A percentile compares a stretch with the other conserved stretches of the same genome.
Evolutionary conservation across 2,113 vertebrate species (phyloP).

Genomic region (Platycercus adscitus): DNA sequence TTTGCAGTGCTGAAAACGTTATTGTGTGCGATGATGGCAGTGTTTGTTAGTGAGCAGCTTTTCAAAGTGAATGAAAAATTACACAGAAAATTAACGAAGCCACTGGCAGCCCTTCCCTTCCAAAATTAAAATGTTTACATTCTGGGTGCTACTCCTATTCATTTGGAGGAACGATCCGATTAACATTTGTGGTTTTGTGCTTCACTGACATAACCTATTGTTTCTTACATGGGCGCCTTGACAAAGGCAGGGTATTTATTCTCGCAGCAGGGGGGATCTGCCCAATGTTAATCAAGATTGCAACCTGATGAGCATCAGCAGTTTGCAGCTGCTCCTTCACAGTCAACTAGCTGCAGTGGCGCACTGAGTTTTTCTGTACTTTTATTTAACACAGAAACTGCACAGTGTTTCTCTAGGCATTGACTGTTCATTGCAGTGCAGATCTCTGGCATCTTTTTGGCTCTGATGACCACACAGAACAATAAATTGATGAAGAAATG

Average conservation of each 20-base stretch:
- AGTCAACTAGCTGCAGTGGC: conserved; percentile 20
- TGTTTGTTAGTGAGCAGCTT: not conserved
- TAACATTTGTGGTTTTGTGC: conserved; percentile 28
- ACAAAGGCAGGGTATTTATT: conserved; percentile 54
- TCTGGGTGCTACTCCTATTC: conserved; percentile 14
- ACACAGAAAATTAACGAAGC: not conserved
- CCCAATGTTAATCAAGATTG: not conserved
- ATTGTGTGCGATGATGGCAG: not conserved
- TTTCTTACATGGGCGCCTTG: not conserved
- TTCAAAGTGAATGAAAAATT: not conserved
- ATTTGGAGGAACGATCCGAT: not conserved
- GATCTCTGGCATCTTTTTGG: not conserved
- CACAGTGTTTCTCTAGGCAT: not conserved
- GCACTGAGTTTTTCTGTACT: not conserved
- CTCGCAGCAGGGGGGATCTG: not conserved
- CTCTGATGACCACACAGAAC: not conserved
- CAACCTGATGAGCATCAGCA: conserved; percentile 29
- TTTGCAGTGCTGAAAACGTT: not conserved
- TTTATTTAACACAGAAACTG: not conserved
- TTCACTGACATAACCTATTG: conserved; percentile 36
- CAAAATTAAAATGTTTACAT: conserved; percentile 51
- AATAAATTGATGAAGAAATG: not conserved
- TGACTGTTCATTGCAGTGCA: not conserved
- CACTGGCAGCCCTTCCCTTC: not conserved
- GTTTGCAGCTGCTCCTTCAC: conserved; percentile 65